Conservation (phyloP, 2,113 vertebrate genomes). For the Chitala chitala region DNA sequence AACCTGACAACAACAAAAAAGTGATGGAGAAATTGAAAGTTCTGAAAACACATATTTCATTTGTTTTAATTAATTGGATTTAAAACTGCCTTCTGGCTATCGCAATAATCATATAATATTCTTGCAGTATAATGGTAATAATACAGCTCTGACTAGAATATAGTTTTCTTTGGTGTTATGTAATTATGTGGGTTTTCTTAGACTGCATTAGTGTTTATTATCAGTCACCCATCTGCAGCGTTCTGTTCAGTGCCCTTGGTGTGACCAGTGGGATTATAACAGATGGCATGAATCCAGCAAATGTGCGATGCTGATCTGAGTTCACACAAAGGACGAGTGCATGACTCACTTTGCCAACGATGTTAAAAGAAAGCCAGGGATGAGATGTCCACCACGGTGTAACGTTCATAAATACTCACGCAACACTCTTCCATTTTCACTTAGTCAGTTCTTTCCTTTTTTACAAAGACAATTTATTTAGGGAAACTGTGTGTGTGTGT, state of each 20-base stretch:
- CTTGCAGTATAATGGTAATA: no score
- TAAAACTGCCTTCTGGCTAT: no score
- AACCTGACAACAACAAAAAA: neutral
- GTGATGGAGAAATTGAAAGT: neutral
- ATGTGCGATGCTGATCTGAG: neutral
- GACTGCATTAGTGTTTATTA: neutral
- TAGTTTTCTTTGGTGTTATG: neutral
- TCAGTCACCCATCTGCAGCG: neutral
- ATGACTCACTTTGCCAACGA: slow-evolving; percentile 8
- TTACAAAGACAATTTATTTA: no score
- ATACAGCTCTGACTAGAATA: no score
- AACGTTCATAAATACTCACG: no score
- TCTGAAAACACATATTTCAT: no score
- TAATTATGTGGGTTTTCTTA: neutral
- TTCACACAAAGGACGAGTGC: neutral
- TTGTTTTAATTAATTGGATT: no score
- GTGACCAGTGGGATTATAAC: neutral
- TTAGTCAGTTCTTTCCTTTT: no score
- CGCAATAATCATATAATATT: no score
- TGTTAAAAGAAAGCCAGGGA: neutral
- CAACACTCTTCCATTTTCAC: no score
- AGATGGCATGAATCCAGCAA: slow-evolving; percentile 6
- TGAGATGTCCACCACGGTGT: neutral
- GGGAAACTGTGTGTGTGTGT: no score
- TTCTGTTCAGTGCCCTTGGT: neutral